Percentiles rank a stretch among this genome's conserved stretches.
phyloP scores from a whole-genome alignment of 37 sponge, comb jelly and placozoan species.

The Geodia barretti region DNA sequence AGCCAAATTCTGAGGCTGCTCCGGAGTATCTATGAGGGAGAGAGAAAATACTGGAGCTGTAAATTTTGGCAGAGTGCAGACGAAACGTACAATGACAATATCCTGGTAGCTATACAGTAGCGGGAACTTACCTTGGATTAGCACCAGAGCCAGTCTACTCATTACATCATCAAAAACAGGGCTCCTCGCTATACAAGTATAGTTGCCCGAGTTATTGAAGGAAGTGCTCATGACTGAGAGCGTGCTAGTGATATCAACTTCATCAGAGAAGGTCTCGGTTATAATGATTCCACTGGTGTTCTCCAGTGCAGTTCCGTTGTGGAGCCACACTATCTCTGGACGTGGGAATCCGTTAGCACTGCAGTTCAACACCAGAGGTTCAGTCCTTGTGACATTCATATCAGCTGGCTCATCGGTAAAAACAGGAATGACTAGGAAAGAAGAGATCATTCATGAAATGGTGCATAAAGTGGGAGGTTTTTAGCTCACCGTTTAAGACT shows the following conservation, averaged over 20 bases:
- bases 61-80: too few species aligned
- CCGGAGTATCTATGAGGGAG: conserved; percentile 51
- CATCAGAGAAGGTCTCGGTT: not conserved
- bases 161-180: not conserved
- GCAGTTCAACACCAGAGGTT: conserved; percentile 21
- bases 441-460: not conserved
- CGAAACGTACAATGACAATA: too few species aligned
- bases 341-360: conserved; percentile 40
- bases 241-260: conserved; percentile 13
- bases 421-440: conserved; percentile 55
- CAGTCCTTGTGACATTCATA: conserved; percentile 12
- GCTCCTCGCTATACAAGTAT: conserved; percentile 32
- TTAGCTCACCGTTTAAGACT: conserved; percentile 16
- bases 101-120: too few species aligned
- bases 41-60: too few species aligned
- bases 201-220: conserved; percentile 56
- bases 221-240: conserved; percentile 33
- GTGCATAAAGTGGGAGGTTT: not conserved
- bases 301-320: conserved; percentile 54
- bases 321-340: conserved; percentile 50
- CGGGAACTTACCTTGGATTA: conserved; percentile 54
- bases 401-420: conserved; percentile 11
- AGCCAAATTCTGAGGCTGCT: conserved; percentile 36
- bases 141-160: conserved; percentile 18
- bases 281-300: not conserved